Evolutionary conservation across 1,140 invertebrate genomes (phyloP), one percentile per base, ranked within the genome.

Genomic region (Caenorhabditis tropicalis): DNA sequence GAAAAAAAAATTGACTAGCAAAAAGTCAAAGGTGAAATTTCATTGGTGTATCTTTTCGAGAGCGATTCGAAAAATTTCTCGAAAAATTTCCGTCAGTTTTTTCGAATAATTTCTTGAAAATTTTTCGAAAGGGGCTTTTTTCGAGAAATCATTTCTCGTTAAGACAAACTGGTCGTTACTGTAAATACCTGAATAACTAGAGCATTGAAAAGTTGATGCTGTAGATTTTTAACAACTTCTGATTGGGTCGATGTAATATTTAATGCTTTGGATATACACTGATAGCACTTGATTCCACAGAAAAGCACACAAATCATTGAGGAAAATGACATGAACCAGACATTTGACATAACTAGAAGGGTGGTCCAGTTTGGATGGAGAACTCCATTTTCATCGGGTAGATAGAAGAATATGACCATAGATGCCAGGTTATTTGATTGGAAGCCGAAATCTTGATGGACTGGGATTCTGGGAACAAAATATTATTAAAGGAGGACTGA

Each of bases 361-460:
- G 58, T 36, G 33, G 16, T 33, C 58, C 58, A 65, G 31, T 65
- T 15, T 33, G 58, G 58, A 16, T 65, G 58, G 36, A 65, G 58
- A 19, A 3, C 24, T 0, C 58, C 58, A n/a, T 65, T 33, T 19
- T 65, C 15, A 24, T 33, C 31, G 4, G 58, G 58, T 16, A 33
- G 16, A 15, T 65, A 65, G 29, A 65, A 65, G 36, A 65, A 33
- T 33, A 65, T 65, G 3, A 65, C 58, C 58, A 65, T 65, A n/a
- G 15, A 33, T 7, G 58, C 29, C 9, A 33, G 5, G 10, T 36
- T 10, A 21, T 56, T 15, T 6, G 24, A 21, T 10, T 56, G 10
- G 21, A 27, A 56, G 12, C 24, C 24, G 0, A 56, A 56, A 10
- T 56, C 53, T 6, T 24, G 9, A 1, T 56, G 21, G 9, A 56